Evolutionary conservation across 2,113 vertebrate species (phyloP).

Genomic region (Hyla sarda): DNA sequence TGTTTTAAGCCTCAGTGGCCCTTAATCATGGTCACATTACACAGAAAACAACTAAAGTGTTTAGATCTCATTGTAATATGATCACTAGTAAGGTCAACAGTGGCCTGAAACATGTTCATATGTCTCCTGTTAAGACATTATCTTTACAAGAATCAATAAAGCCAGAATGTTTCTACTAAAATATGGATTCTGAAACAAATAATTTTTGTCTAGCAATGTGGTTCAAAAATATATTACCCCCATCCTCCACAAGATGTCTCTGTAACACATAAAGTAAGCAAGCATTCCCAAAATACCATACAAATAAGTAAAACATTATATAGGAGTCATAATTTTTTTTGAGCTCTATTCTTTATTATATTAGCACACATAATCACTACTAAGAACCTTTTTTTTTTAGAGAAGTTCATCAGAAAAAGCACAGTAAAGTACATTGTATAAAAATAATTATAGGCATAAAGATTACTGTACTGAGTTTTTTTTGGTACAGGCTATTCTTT

Average conservation of each 20-base stretch:
- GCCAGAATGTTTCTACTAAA: too few relatives aligned
- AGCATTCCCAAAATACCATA: background rate
- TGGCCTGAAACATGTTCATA: too few relatives aligned
- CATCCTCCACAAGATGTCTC: background rate
- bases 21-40: too few relatives aligned
- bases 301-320: background rate
- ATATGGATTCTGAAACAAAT: too few relatives aligned
- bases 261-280: background rate
- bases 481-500: background rate
- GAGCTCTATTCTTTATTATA: background rate
- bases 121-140: too few relatives aligned
- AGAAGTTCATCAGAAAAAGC: background rate
- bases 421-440: background rate
- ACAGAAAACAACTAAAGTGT: too few relatives aligned
- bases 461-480: background rate
- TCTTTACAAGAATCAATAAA: too few relatives aligned
- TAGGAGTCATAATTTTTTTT: background rate
- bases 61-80: too few relatives aligned
- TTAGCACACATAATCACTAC: background rate
- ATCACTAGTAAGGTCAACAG: too few relatives aligned
- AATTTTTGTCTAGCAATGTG: background rate
- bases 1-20: too few relatives aligned
- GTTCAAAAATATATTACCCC: background rate
- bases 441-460: background rate
- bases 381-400: background rate